A percentile compares a stretch with the other conserved stretches of the same genome.
Evolutionary conservation across 2,797 vertebrate genomes (phyloP).

Genomic region (Pseudomugil gertrudae): DNA sequence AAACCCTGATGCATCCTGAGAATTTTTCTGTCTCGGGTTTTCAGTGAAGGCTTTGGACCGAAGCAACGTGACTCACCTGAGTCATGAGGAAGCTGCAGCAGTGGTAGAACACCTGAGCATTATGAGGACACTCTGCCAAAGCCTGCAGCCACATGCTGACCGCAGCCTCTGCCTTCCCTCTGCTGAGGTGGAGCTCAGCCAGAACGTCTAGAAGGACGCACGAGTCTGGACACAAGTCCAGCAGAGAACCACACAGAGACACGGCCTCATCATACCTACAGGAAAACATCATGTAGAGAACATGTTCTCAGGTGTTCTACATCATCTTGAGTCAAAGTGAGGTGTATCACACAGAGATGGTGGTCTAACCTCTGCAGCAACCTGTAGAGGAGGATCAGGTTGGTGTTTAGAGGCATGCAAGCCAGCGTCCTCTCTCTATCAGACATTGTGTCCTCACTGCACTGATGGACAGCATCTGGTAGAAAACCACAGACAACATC

Average conservation of each 20-base stretch:
- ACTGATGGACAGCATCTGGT: slow-evolving; percentile 84
- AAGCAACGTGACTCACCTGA: slow-evolving; percentile 81
- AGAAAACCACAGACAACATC: slow-evolving; percentile 24
- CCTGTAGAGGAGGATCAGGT: slow-evolving; percentile 86
- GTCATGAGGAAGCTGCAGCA: slow-evolving; percentile 88
- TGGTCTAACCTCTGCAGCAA: slow-evolving; percentile 90
- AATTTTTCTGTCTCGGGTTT: no score
- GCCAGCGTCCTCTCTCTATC: slow-evolving; percentile 77
- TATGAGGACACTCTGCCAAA: slow-evolving; percentile 85
- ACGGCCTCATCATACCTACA: slow-evolving; percentile 85
- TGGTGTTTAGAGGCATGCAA: slow-evolving; percentile 90
- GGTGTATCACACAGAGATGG: no score
- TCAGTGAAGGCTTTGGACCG: background rate
- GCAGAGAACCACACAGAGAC: slow-evolving; percentile 82
- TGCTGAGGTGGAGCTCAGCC: slow-evolving; percentile 82
- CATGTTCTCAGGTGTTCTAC: background rate
- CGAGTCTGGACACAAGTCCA: slow-evolving; percentile 83
- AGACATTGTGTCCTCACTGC: slow-evolving; percentile 82
- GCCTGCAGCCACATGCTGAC: slow-evolving; percentile 85
- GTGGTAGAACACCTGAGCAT: slow-evolving; percentile 88
- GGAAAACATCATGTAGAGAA: background rate
- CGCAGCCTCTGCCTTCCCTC: slow-evolving; percentile 76
- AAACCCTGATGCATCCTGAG: no score
- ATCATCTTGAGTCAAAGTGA: no score
- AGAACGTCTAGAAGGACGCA: slow-evolving; percentile 86